Conservation (phyloP, 2,888 invertebrate genomes). For the Ichneumon xanthorius region DNA sequence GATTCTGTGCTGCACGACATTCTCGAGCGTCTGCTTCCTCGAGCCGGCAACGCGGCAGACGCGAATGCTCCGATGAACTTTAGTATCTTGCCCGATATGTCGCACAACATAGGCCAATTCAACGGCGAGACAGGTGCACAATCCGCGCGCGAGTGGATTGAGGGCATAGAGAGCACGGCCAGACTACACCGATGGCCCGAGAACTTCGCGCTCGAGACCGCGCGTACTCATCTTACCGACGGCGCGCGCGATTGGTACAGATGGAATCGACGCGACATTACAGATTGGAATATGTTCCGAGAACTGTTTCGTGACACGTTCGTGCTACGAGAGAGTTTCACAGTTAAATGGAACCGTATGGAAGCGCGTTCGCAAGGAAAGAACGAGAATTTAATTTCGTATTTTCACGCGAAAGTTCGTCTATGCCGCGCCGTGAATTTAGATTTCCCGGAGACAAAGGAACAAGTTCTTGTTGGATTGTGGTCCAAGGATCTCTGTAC, state of each 20-base stretch:
- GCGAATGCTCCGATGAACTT: not conserved
- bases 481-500: not conserved
- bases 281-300: not conserved
- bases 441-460: not conserved
- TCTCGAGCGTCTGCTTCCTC: not conserved
- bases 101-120: constrained; percentile 24
- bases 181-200: constrained; percentile 26
- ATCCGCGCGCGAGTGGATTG: constrained; percentile 31
- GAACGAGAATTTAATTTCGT: not conserved
- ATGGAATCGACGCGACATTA: constrained; percentile 63
- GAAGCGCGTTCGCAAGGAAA: not conserved
- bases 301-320: not conserved
- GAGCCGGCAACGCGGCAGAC: not conserved
- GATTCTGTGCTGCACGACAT: not conserved
- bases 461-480: not conserved
- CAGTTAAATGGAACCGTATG: not conserved
- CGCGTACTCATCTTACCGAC: constrained; percentile 9
- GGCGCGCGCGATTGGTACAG: constrained; percentile 32
- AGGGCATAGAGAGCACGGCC: constrained; percentile 19
- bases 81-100: constrained; percentile 3
- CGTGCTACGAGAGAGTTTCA: not conserved
- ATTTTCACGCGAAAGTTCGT: not conserved
- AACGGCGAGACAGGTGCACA: constrained; percentile 21
- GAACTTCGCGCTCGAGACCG: constrained; percentile 20
- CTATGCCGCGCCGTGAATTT: not conserved